Evolutionary conservation across 2,888 invertebrate genomes (phyloP).

Genomic region (Atrina japonica): DNA sequence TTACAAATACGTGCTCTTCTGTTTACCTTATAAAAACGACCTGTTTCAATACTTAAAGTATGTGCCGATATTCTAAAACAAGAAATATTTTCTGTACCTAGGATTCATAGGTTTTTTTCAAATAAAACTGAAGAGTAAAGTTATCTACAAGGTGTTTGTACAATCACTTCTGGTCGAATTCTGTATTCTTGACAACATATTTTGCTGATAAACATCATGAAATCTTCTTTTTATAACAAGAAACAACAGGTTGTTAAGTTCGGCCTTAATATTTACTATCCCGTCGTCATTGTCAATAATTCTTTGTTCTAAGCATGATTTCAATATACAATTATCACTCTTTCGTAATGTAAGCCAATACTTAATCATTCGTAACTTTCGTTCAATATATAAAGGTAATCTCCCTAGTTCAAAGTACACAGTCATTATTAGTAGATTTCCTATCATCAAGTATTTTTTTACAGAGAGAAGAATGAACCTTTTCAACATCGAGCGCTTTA

Average conservation of each 20-base stretch:
- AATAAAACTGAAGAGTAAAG: background rate
- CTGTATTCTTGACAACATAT: background rate
- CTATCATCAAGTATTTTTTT: background rate
- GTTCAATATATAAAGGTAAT: conserved; percentile 5
- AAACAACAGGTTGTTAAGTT: background rate
- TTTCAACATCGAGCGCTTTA: conserved; percentile 16
- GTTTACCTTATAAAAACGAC: background rate
- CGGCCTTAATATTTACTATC: background rate
- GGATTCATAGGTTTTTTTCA: background rate
- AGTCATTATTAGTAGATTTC: conserved; percentile 1
- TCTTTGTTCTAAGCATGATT: background rate
- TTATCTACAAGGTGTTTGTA: conserved; percentile 3
- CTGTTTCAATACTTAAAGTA: conserved; percentile 7
- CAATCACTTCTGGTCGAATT: background rate
- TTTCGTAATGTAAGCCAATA: conserved; percentile 7
- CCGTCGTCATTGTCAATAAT: background rate
- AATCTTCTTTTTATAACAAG: background rate
- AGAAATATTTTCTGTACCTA: background rate
- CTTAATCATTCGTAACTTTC: conserved; percentile 19
- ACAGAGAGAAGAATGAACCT: conserved; percentile 2
- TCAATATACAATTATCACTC: background rate
- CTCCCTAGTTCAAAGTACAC: too few relatives aligned
- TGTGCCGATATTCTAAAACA: background rate
- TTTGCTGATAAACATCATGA: background rate
- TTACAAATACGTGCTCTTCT: background rate